These are phyloP conservation scores for Macrotis lagotis DNA, from an alignment of 2,113 vertebrate species.

Conservation along the genomic window DNA sequence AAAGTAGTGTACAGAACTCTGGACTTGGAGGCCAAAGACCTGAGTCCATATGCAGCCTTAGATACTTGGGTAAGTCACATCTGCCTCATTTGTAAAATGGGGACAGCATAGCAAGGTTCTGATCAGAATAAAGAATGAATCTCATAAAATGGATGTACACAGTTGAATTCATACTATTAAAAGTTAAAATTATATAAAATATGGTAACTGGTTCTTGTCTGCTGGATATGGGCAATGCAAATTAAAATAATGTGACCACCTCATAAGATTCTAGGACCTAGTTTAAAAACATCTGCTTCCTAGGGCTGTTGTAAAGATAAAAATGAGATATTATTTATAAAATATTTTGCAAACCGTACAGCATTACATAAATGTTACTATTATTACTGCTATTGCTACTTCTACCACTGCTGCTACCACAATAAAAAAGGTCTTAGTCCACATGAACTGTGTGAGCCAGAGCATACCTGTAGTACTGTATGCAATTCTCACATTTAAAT, in stretches of 20 bases:
- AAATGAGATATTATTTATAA: not conserved
- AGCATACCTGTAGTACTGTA: not conserved
- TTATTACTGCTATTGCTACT: not conserved
- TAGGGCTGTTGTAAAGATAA: not conserved
- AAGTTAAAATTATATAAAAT: too few species aligned
- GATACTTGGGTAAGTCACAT: too few species aligned
- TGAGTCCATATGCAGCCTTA: too few species aligned
- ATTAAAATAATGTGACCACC: too few species aligned
- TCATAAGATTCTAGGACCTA: not conserved
- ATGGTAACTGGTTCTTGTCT: too few species aligned
- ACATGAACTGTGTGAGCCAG: not conserved
- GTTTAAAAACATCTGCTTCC: not conserved
- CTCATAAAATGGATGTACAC: too few species aligned
- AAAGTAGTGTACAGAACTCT: not conserved
- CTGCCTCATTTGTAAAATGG: too few species aligned
- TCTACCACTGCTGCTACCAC: not conserved
- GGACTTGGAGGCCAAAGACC: too few species aligned
- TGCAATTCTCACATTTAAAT: not conserved
- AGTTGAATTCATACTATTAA: too few species aligned
- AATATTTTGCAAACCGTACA: not conserved
- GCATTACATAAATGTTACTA: not conserved
- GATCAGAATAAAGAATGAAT: too few species aligned
- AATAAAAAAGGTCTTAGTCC: not conserved
- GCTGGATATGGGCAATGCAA: too few species aligned
- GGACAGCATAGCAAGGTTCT: too few species aligned